A percentile compares a stretch with the other conserved stretches of the same genome.
These are phyloP conservation scores for Tetheella fluctuosa DNA, from an alignment of 2,888 invertebrate species.

Conservation along the genomic window DNA sequence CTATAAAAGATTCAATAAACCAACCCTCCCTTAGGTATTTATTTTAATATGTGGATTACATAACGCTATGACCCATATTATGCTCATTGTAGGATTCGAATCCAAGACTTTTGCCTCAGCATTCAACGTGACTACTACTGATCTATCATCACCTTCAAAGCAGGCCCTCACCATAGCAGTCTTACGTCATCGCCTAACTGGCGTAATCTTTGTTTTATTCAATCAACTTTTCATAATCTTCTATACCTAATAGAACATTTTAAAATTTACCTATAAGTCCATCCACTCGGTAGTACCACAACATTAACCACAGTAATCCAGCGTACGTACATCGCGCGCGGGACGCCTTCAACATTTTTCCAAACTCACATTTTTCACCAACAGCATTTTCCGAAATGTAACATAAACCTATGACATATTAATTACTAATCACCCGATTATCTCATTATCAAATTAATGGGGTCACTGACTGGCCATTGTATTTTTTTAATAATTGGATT, in stretches of 20 bases:
- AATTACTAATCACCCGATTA: slow-evolving; percentile 56
- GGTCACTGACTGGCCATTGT: slow-evolving; percentile 57
- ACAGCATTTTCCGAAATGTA: slow-evolving; percentile 62
- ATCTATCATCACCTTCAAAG: not conserved
- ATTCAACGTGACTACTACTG: too few relatives aligned
- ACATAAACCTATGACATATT: slow-evolving; percentile 51
- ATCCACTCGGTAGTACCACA: slow-evolving; percentile 56
- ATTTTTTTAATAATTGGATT: slow-evolving; percentile 67
- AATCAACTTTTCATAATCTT: not conserved
- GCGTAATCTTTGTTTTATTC: not conserved
- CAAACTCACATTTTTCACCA: slow-evolving; percentile 67
- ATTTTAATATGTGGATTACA: too few relatives aligned
- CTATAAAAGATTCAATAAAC: too few relatives aligned
- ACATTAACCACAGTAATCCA: slow-evolving; percentile 66
- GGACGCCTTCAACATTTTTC: slow-evolving; percentile 77
- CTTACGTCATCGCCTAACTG: not conserved
- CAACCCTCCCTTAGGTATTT: too few relatives aligned
- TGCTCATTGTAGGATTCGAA: too few relatives aligned
- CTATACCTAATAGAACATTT: not conserved
- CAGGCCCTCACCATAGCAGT: not conserved
- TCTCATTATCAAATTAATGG: slow-evolving; percentile 50
- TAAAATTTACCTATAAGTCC: slow-evolving; percentile 71
- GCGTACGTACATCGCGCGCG: slow-evolving; percentile 62
- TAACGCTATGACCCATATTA: too few relatives aligned
- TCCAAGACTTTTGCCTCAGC: too few relatives aligned